Evolutionary conservation across 2,113 vertebrate species (phyloP).

Genomic region (Pithys albifrons): DNA sequence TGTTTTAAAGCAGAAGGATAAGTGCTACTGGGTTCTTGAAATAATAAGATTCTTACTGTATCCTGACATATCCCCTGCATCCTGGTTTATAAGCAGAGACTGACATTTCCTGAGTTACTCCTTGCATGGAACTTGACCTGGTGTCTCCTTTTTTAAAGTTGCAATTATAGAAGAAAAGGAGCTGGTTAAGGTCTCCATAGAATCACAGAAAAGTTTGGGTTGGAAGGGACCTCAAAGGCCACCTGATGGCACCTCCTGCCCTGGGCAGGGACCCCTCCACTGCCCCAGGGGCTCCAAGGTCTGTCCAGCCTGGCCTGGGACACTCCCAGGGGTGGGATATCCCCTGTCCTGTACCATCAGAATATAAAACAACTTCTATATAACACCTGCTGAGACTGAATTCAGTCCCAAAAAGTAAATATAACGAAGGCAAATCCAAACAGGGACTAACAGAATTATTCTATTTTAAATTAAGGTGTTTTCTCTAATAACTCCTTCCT

Average conservation of each 20-base stretch:
- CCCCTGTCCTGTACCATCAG: background rate
- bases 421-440: rapidly evolving
- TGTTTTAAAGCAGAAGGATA: background rate
- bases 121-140: background rate
- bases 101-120: background rate
- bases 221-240: background rate
- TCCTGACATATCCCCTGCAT: background rate
- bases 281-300: background rate
- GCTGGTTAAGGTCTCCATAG: rapidly evolving
- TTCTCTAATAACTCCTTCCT: background rate
- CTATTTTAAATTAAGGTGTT: background rate
- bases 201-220: rapidly evolving
- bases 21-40: background rate
- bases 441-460: background rate
- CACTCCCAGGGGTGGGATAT: background rate
- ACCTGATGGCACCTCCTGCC: background rate
- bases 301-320: rapidly evolving
- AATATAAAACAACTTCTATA: background rate
- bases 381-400: background rate
- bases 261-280: background rate
- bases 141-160: background rate
- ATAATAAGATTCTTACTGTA: background rate
- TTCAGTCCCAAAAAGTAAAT: background rate
- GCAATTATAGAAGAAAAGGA: background rate
- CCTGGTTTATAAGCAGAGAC: background rate